A percentile compares a stretch with the other conserved stretches of the same genome.
These are phyloP conservation scores for Eupithecia insigniata DNA, from an alignment of 2,888 invertebrate species.

Conservation along the genomic window DNA sequence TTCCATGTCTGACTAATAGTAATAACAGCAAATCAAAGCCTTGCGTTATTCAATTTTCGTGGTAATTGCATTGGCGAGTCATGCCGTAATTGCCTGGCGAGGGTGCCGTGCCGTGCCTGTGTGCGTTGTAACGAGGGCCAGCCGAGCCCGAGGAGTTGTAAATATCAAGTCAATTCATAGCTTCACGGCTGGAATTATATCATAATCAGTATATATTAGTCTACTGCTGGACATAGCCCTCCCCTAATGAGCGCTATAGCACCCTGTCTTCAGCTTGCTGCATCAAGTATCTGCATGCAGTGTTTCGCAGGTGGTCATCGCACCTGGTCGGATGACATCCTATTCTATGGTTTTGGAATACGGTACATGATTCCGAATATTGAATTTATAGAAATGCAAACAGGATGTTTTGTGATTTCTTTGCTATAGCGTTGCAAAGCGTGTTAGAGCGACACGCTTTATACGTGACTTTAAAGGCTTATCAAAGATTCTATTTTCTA, in stretches of 20 bases:
- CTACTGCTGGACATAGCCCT: not conserved
- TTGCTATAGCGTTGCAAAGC: not conserved
- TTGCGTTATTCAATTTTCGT: constrained; percentile 44
- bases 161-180: constrained; percentile 17
- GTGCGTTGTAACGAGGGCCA: constrained; percentile 46
- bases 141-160: constrained; percentile 25
- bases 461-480: not conserved
- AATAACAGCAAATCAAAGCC: constrained; percentile 28
- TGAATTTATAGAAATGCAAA: not conserved
- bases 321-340: not conserved
- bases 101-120: constrained; percentile 41
- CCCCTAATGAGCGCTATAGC: not conserved
- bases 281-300: not conserved
- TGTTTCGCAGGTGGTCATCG: not conserved
- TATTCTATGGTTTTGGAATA: not conserved
- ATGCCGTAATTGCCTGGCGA: constrained; percentile 41
- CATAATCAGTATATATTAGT: not conserved
- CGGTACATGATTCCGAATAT: not conserved
- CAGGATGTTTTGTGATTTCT: not conserved
- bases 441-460: not conserved
- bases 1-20: constrained; percentile 23
- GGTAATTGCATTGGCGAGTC: constrained; percentile 46
- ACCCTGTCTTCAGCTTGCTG: not conserved
- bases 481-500: not conserved
- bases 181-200: not conserved